Evolutionary conservation across 2,888 invertebrate species (phyloP).

Genomic region (Drosophila mimetica): DNA sequence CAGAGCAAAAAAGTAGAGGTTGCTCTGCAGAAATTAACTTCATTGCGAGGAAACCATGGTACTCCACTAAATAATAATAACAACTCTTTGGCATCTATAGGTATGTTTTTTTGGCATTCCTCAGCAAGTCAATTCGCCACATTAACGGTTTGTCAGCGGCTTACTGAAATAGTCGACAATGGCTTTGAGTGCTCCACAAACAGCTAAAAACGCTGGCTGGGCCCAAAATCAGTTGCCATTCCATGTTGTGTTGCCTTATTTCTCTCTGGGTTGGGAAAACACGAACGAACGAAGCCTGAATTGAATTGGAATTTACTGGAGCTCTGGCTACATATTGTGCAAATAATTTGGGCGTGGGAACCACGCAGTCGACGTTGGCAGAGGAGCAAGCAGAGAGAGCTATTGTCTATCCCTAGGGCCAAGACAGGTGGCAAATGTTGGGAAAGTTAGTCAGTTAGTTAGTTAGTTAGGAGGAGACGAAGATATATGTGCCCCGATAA

Average conservation of each 20-base stretch:
- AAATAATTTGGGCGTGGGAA: slow-evolving; percentile 72
- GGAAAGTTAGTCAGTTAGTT: slow-evolving; percentile 64
- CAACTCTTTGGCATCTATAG: slow-evolving; percentile 41
- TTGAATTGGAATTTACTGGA: slow-evolving; percentile 70
- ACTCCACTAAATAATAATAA: slow-evolving; percentile 35
- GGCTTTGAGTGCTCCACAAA: slow-evolving; percentile 43
- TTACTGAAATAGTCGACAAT: slow-evolving; percentile 39
- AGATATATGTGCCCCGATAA: slow-evolving; percentile 7
- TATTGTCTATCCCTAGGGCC: slow-evolving; percentile 24
- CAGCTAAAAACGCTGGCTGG: slow-evolving; percentile 24
- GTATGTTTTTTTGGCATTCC: slow-evolving; percentile 30
- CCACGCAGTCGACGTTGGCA: slow-evolving; percentile 9
- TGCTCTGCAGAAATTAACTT: slow-evolving; percentile 41
- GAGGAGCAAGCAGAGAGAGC: slow-evolving; percentile 25
- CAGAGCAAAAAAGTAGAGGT: slow-evolving; percentile 29
- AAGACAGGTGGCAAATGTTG: slow-evolving; percentile 47
- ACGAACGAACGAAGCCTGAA: slow-evolving; percentile 62
- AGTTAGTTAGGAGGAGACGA: background rate
- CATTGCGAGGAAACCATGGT: slow-evolving; percentile 41
- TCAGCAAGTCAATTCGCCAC: slow-evolving; percentile 61
- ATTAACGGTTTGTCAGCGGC: slow-evolving; percentile 55
- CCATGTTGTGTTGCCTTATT: slow-evolving; percentile 4
- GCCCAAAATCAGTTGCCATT: slow-evolving; percentile 28
- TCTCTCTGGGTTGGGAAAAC: slow-evolving; percentile 74
- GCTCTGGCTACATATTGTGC: slow-evolving; percentile 50